Evolutionary conservation across 2,113 vertebrate genomes (phyloP).

Genomic region (Bettongia penicillata): DNA sequence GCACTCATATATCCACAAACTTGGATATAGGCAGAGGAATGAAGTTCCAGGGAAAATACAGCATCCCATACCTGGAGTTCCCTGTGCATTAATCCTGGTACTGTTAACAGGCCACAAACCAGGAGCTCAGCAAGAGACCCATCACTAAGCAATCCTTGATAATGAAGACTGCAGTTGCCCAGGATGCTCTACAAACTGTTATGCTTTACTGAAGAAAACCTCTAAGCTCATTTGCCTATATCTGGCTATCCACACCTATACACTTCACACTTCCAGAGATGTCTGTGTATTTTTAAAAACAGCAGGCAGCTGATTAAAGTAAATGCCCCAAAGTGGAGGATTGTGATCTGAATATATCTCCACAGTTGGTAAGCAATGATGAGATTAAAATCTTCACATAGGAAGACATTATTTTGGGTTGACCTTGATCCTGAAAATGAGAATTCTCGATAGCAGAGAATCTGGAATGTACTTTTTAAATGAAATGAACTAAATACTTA

Average conservation of each 20-base stretch:
- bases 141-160: not conserved
- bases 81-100: not conserved
- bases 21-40: not conserved
- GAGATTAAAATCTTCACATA: not conserved
- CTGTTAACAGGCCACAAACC: not conserved
- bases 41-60: not conserved
- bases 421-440: not conserved
- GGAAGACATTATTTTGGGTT: not conserved
- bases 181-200: not conserved
- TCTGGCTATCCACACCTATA: not conserved
- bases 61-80: not conserved
- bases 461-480: not conserved
- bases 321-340: not conserved
- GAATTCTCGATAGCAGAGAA: not conserved
- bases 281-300: conserved; percentile 1
- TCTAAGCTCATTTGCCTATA: not conserved
- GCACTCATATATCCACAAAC: not conserved
- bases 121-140: not conserved
- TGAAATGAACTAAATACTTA: not conserved
- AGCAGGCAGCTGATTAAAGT: not conserved
- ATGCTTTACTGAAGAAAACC: not conserved
- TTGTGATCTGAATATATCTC: not conserved
- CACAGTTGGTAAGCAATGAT: not conserved
- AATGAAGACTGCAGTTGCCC: not conserved
- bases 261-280: not conserved